These are phyloP conservation scores for Hydrocynus forskahlii DNA, from an alignment of 2,797 vertebrate species.

Conservation along the genomic window DNA sequence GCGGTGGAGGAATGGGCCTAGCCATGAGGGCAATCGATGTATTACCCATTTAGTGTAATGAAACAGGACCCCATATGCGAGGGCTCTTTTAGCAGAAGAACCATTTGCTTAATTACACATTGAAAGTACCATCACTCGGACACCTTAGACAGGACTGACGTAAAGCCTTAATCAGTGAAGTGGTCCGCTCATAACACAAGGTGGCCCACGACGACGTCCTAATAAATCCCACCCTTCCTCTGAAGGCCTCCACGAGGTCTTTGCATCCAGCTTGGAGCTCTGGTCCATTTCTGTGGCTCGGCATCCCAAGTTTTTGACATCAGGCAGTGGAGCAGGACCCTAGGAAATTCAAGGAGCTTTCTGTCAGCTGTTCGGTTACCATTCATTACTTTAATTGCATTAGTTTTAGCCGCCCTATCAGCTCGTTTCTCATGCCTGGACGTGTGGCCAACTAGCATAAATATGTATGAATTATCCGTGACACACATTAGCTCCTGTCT, in stretches of 20 bases:
- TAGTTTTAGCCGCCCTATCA: slow-evolving; percentile 34
- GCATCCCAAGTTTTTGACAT: neutral
- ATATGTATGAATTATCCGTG: slow-evolving; percentile 55
- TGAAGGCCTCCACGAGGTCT: neutral
- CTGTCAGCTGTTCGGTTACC: slow-evolving; percentile 28
- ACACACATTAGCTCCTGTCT: slow-evolving; percentile 48
- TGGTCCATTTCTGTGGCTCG: neutral
- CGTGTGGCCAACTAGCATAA: slow-evolving; percentile 49
- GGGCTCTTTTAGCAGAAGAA: slow-evolving; percentile 21
- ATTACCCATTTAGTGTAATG: slow-evolving; percentile 49
- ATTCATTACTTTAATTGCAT: slow-evolving; percentile 51
- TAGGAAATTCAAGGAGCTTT: slow-evolving; percentile 39
- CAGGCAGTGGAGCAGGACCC: slow-evolving; percentile 21
- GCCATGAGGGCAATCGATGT: slow-evolving; percentile 1
- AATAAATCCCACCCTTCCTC: neutral
- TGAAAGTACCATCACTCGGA: slow-evolving; percentile 30
- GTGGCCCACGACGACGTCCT: neutral
- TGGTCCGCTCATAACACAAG: slow-evolving; percentile 6
- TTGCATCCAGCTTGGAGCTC: neutral
- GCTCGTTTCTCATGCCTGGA: slow-evolving; percentile 43
- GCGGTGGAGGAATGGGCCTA: slow-evolving; percentile 9
- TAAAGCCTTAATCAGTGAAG: slow-evolving; percentile 47
- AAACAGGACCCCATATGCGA: slow-evolving; percentile 42
- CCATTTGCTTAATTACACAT: slow-evolving; percentile 55
- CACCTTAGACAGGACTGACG: slow-evolving; percentile 31